These are phyloP conservation scores for Tineola bisselliella DNA, from an alignment of 2,888 invertebrate genomes.

Conservation along the genomic window DNA sequence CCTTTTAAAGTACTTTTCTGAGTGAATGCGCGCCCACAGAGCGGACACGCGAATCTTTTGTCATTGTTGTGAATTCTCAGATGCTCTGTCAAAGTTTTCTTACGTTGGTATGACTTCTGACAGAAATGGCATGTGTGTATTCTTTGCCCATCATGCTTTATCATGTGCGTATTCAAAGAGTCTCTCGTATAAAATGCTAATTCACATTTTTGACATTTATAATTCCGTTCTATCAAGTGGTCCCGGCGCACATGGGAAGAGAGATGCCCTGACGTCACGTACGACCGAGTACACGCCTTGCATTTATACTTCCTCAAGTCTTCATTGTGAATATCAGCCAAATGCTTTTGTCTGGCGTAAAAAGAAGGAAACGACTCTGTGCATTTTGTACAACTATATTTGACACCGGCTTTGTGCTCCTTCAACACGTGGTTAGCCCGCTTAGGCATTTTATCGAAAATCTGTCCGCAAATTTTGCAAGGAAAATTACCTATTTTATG, in stretches of 20 bases:
- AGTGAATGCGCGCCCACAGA: constrained; percentile 13
- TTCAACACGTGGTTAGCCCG: constrained; percentile 56
- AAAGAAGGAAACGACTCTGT: constrained; percentile 50
- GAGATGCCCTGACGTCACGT: constrained; percentile 54
- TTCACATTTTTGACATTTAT: constrained; percentile 5
- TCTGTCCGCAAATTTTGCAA: constrained; percentile 44
- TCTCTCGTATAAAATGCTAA: background rate
- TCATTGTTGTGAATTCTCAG: constrained; percentile 30
- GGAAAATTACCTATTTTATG: constrained; percentile 60
- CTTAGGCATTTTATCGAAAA: constrained; percentile 52
- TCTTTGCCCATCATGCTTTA: constrained; percentile 17
- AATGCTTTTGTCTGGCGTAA: constrained; percentile 53
- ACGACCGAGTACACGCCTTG: constrained; percentile 52
- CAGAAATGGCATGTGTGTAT: constrained; percentile 29
- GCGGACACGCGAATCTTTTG: constrained; percentile 8
- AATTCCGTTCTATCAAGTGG: constrained; percentile 22
- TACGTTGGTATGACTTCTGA: constrained; percentile 15
- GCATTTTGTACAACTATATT: constrained; percentile 52
- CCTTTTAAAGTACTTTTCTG: constrained; percentile 54
- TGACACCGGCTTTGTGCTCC: constrained; percentile 50
- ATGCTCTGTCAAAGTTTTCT: constrained; percentile 18
- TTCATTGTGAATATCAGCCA: constrained; percentile 56
- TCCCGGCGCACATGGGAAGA: constrained; percentile 46
- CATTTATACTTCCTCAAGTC: constrained; percentile 55
- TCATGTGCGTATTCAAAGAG: background rate